A percentile compares a stretch with the other conserved stretches of the same genome.
phyloP scores from a whole-genome alignment of 2,113 vertebrate species.

The Gallinago paraguaiae region DNA sequence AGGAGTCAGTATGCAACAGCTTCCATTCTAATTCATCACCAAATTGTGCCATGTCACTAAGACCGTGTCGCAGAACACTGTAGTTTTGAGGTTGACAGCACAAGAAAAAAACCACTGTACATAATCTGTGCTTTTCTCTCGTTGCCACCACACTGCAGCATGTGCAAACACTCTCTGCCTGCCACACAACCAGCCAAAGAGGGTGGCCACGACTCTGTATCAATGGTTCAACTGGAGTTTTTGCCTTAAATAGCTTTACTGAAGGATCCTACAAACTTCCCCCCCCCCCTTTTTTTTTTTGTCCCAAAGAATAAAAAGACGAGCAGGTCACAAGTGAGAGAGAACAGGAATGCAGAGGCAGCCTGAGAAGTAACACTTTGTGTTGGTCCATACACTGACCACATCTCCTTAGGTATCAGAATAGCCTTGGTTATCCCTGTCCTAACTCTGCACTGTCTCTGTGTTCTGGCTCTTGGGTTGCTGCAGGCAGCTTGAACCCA shows the following conservation, averaged over 20 bases:
- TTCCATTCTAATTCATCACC: background rate
- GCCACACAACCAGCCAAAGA: background rate
- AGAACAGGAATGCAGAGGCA: background rate
- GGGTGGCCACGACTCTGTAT: background rate
- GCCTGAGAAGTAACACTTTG: background rate
- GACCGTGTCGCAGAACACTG: background rate
- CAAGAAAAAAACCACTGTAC: background rate
- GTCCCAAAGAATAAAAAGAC: background rate
- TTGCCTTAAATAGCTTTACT: constrained; percentile 49
- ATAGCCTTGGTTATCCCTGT: constrained; percentile 35
- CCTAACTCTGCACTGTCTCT: constrained; percentile 68
- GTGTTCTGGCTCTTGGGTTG: constrained; percentile 76
- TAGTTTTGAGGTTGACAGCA: background rate
- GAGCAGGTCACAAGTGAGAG: background rate
- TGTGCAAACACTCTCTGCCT: background rate
- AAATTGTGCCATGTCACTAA: background rate
- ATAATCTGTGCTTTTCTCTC: background rate
- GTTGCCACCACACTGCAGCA: background rate
- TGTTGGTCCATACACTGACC: background rate
- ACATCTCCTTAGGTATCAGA: background rate
- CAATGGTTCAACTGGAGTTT: background rate
- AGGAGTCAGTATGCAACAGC: background rate
- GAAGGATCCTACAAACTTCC: background rate
- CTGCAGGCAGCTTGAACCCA: constrained; percentile 86
- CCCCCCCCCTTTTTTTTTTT: background rate